Evolutionary conservation across 2,797 vertebrate genomes (phyloP).

Genomic region (Sebastes minor): DNA sequence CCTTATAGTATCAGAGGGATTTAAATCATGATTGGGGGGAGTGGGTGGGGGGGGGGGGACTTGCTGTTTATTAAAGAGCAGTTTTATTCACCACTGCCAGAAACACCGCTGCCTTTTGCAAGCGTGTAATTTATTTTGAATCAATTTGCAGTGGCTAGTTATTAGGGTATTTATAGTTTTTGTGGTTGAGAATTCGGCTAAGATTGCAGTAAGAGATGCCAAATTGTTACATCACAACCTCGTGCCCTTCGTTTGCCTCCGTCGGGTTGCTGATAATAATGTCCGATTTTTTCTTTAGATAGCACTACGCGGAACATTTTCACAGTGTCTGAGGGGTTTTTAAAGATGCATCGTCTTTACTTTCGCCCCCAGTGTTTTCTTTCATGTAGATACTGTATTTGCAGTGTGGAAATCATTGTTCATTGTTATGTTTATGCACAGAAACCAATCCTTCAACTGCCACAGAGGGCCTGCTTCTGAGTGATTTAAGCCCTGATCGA

Average conservation of each 20-base stretch:
- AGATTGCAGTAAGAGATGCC: constrained; percentile 42
- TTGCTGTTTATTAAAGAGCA: constrained; percentile 36
- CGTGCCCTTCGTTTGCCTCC: constrained; percentile 18
- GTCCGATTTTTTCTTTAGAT: constrained; percentile 13
- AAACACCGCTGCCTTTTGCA: constrained; percentile 40
- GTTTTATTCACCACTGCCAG: constrained; percentile 67
- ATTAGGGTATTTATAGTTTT: constrained; percentile 53
- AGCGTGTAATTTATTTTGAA: constrained; percentile 48
- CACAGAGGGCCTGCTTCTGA: constrained; percentile 32
- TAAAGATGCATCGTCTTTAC: constrained; percentile 12
- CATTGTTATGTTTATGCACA: constrained; percentile 35
- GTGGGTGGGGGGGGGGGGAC: not conserved
- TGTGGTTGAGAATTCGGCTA: constrained; percentile 28
- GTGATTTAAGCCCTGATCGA: not conserved
- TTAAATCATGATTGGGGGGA: constrained; percentile 72
- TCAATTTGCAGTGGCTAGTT: constrained; percentile 63
- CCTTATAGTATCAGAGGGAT: constrained; percentile 74
- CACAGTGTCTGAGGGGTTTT: constrained; percentile 5
- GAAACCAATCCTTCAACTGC: constrained; percentile 43
- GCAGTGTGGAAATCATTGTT: constrained; percentile 42
- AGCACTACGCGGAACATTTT: constrained; percentile 12
- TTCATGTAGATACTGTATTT: constrained; percentile 39
- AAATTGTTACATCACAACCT: constrained; percentile 29
- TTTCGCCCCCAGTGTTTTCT: constrained; percentile 13
- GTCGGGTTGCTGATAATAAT: constrained; percentile 14